Evolutionary conservation across 2,113 vertebrate genomes (phyloP), one percentile per base, ranked within the genome.

Genomic region (Panurus biarmicus): DNA sequence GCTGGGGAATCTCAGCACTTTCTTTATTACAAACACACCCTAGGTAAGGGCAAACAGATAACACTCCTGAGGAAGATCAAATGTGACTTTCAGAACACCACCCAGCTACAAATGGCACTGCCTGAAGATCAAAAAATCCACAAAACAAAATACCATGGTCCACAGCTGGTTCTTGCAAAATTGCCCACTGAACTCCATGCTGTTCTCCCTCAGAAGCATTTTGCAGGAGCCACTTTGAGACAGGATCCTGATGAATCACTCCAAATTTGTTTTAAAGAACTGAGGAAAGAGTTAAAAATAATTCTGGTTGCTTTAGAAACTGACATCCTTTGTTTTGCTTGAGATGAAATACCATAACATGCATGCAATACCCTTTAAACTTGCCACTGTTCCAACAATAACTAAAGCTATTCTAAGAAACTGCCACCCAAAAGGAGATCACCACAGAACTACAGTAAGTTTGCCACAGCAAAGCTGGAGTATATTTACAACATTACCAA

Each of bases 371-470:
- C 76, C 72, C 76, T 93, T 92, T 78, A 90, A 84, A 93, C 75
- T 87, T 93, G 81, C 92, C 92, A 88, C 70, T 23, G 56, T 82
- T 95, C 93, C 95, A 95, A 94, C 88, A 93, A 93, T 84, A 94
- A 94, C 92, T 94, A 66, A 93, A 86, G 88, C 73, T 90, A 69
- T 96, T 95, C 92, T 85, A 78, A 96, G 92, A 93, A 95, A 94
- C 38, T 80, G 92, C 90, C 90, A 82, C 87, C 92, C 86, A 85
- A 92, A 95, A 69, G 61, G 89, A 89, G 70, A 93, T 81, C 53
- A 40, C 25, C 48, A 21, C 53, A 60, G 75, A 80, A 66, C 66
- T 88, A 94, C 84, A 85, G 80, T 82, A 90, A 95, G 25, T 60
- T 85, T 81, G 82, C 25, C 0, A 1, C 77, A 17, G 28, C 33